These are phyloP conservation scores for Tinea semifulvella DNA, from an alignment of 2,888 invertebrate species.

Conservation along the genomic window DNA sequence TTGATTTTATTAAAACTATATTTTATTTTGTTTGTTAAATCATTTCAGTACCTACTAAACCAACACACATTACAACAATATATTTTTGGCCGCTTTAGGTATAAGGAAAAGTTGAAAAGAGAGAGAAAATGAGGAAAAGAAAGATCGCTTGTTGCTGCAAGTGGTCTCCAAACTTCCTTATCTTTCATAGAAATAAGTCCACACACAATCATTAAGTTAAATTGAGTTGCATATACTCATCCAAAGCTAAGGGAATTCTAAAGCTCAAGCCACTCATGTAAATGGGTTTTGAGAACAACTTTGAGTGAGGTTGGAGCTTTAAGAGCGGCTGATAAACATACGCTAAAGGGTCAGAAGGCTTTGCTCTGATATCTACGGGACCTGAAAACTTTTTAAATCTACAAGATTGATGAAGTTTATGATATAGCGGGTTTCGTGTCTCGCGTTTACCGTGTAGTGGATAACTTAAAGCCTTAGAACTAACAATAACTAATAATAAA, in stretches of 20 bases:
- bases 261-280: slow-evolving; percentile 1
- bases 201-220: background rate
- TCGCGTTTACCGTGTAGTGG: background rate
- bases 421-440: background rate
- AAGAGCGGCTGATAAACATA: slow-evolving; percentile 11
- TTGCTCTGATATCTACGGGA: background rate
- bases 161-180: no score
- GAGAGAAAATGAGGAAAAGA: no score
- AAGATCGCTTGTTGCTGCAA: no score
- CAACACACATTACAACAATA: no score
- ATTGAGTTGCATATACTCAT: slow-evolving; percentile 8
- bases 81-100: no score
- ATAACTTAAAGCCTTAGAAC: background rate
- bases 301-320: slow-evolving; percentile 8
- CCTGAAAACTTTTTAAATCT: slow-evolving; percentile 1
- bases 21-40: no score
- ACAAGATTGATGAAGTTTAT: slow-evolving; percentile 9
- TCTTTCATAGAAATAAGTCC: background rate
- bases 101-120: no score
- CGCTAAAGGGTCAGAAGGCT: background rate
- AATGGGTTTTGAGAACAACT: slow-evolving; percentile 1
- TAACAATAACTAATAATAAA: no score
- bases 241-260: background rate
- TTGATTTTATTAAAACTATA: no score
- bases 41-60: no score